A percentile compares a stretch with the other conserved stretches of the same genome.
These are phyloP conservation scores for Notamacropus eugenii DNA, from an alignment of 2,797 vertebrate species.

Conservation along the genomic window DNA sequence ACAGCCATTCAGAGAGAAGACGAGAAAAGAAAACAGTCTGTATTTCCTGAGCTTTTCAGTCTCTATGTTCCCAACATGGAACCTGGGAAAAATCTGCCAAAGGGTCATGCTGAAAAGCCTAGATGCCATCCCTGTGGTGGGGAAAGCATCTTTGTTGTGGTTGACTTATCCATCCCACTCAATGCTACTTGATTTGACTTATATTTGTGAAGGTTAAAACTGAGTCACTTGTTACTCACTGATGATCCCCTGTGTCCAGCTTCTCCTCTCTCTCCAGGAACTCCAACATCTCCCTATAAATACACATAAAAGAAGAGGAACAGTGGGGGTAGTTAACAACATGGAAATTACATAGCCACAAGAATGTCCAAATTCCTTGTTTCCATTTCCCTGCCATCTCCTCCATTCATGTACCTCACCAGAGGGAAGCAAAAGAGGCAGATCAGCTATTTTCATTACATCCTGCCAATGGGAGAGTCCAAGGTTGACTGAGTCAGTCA, in stretches of 20 bases:
- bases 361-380: not conserved
- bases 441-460: not conserved
- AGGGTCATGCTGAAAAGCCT: not conserved
- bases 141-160: not conserved
- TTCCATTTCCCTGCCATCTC: not conserved
- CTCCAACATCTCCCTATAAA: conserved; percentile 91
- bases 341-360: not conserved
- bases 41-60: not conserved
- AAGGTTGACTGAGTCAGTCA: not conserved
- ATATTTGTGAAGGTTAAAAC: not conserved
- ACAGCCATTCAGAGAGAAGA: not conserved
- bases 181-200: not conserved
- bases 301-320: conserved; percentile 29
- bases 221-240: conserved; percentile 86
- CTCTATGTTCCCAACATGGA: not conserved
- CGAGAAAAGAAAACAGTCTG: not conserved
- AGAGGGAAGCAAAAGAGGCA: not conserved
- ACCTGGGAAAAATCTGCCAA: not conserved
- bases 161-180: not conserved
- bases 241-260: conserved; percentile 93
- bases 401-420: not conserved
- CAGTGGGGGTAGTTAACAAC: not conserved
- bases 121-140: not conserved
- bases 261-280: conserved; percentile 93
- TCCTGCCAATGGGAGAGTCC: not conserved